Base-by-base conservation (phyloP, 30 jellyfish, hydroid and myxozoan species). In the Nemopilema nomurai region DNA sequence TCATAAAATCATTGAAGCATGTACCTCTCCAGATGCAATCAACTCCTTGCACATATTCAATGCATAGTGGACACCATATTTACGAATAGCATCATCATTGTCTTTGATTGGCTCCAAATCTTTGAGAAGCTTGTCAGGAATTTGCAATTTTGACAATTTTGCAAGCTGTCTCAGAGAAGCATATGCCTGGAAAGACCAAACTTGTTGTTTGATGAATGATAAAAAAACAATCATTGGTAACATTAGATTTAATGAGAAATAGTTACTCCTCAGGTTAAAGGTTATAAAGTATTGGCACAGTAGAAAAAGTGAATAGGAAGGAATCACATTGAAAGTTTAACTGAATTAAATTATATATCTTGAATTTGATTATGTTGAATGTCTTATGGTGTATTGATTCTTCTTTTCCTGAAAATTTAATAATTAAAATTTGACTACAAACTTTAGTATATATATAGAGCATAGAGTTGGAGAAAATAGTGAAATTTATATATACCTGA, bases 71-170 rank as follows among this genome's bases (percentile, higher is more conserved):
- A 92, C 97, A 49, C 98, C 98, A 74, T 65, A 92, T 62, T 84
- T 84, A 33, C 96, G 88, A 25, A 92, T 79, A 0, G 98, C 98
- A 70, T 82, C 97, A 74, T 92, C 98, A 84, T 92, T 83, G 68
- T 87, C 86, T 83, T 92, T 87, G 3, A 92, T 92, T 63, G 92
- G 96, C 51, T 92, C 96, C 8, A 92, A 51, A 33, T 71, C 97
- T 57, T 71, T 74, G 30, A 77, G 66, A 8, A 92, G 50, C 16
- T 69, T n/a, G 6, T 88, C 72, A 32, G 98, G 98, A 16, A 92
- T 94, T 32, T 88, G 89, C 16, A 92, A 76, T 72, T 88, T 83
- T 49, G 98, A 92, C 0, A 92, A 86, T 49, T 88, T 87, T 78
- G 88, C 96, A 22, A 92, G 91, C 87, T 92, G 98, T 18, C 91